phyloP scores from a whole-genome alignment of 2,888 invertebrate species.

The Xestia xanthographa region DNA sequence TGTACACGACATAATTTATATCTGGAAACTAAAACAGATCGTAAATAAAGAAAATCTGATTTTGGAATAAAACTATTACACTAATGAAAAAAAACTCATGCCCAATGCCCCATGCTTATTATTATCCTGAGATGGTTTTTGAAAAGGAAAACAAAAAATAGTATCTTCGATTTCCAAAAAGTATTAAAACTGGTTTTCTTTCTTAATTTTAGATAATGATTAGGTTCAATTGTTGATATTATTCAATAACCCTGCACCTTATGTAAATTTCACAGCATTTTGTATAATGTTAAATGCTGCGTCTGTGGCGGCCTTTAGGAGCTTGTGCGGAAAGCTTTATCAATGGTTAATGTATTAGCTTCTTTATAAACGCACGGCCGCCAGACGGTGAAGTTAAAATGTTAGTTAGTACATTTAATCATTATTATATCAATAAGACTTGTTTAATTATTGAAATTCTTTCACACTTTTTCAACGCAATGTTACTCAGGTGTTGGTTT shows the following conservation, averaged over 20 bases:
- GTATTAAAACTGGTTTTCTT: neutral
- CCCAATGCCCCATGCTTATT: too few relatives aligned
- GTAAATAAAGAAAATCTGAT: neutral
- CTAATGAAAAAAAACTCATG: too few relatives aligned
- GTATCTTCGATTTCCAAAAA: neutral
- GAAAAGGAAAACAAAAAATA: neutral
- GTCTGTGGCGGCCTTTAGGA: slow-evolving; percentile 21
- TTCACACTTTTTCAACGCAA: neutral
- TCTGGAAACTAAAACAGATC: neutral
- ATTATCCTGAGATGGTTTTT: neutral
- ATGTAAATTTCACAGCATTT: neutral
- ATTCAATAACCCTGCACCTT: neutral
- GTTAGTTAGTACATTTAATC: neutral
- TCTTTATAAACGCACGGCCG: slow-evolving; percentile 4
- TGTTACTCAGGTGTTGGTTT: neutral
- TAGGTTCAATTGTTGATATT: neutral
- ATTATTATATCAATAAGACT: neutral
- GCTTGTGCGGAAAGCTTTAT: slow-evolving; percentile 27
- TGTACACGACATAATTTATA: neutral
- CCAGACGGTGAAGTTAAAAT: slow-evolving; percentile 3
- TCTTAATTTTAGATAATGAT: neutral
- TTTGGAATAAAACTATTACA: neutral
- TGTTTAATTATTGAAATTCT: neutral
- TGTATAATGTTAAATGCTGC: neutral
- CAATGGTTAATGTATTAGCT: slow-evolving; percentile 46